Base-by-base conservation (phyloP, 2,797 vertebrate species). In the Crocodylus rhombifer region DNA sequence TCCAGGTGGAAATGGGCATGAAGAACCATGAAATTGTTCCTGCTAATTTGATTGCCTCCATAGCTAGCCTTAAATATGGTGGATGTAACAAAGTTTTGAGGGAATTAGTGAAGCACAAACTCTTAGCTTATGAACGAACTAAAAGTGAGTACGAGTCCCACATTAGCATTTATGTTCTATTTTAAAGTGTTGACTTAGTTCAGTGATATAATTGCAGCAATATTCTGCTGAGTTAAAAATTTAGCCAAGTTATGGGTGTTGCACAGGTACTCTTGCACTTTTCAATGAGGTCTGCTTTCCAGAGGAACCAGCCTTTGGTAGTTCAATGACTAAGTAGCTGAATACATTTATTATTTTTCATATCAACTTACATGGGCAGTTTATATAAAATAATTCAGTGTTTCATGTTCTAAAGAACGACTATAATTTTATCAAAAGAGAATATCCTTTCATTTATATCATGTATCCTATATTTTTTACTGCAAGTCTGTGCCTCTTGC, bases 1-100 rank as follows among this genome's bases (percentile, higher is more conserved):
- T 97, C 61, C 94, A 99, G 99, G 99, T 99, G 93, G 99, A 99
- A 98, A 99, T 99, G 99, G 99, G 99, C 61, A 99, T 99, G 99
- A 99, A 99, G 97, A 99, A 99, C 97, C 99, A 99, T 88, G 99
- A 99, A 97, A 98, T 99, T 28, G 99, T 99, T 76, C 99, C 99
- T 62, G 98, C 98, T 75, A 99, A 99, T 97, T 98, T 99, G 65
- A 97, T 99, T 81, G 98, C 99, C 33, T 99, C 99, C 28, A 99
- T 99, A 92, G 99, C 99, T 25, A 99, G 98, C 92, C 98, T 99
- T 91, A 99, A 98, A 97, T 99, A 99, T 2, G 99, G 99, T 4
- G 99, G 99, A 77, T 99, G 99, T 97, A 99, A 99, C 95, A 99
- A 99, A 97, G 93, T 99, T 92, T 97, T 99, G 94, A 98, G 98